Conservation (phyloP, 2,797 vertebrate genomes). For the Typhlichthys eigenmanni region DNA sequence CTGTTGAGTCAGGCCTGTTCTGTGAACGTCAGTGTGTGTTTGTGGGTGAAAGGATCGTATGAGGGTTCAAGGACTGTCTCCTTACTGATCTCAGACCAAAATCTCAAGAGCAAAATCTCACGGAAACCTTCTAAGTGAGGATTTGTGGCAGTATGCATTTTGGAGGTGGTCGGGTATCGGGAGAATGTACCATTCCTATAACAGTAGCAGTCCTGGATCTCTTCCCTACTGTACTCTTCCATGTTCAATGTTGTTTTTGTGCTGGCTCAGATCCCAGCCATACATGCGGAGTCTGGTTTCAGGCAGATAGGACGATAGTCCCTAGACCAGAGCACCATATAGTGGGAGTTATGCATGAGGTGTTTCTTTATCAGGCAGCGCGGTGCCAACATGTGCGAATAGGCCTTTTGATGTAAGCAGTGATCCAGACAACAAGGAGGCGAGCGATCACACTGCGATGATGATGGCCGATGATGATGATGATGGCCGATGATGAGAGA, state of each 20-base stretch:
- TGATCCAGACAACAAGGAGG: constrained; percentile 37
- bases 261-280: constrained; percentile 1
- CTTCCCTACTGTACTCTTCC: constrained; percentile 45
- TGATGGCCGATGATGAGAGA: constrained; percentile 26
- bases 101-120: constrained; percentile 68
- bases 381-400: constrained; percentile 12
- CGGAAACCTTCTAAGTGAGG: constrained; percentile 71
- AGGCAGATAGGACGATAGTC: constrained; percentile 27
- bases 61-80: constrained; percentile 46
- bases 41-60: constrained; percentile 30
- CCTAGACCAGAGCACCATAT: constrained; percentile 25
- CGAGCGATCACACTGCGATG: constrained; percentile 15
- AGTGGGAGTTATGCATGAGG: constrained; percentile 44
- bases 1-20: constrained; percentile 16
- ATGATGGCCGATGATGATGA: constrained; percentile 19
- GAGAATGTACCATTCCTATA: constrained; percentile 64
- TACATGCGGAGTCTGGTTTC: constrained; percentile 32
- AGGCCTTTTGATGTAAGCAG: constrained; percentile 44
- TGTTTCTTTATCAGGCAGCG: constrained; percentile 48
- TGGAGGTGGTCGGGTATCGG: no score
- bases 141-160: constrained; percentile 31
- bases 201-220: constrained; percentile 54
- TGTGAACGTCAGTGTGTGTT: constrained; percentile 34
- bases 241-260: constrained; percentile 40
- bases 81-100: constrained; percentile 52